Conservation (phyloP, 2,113 vertebrate species). For the Barbus barbus region DNA sequence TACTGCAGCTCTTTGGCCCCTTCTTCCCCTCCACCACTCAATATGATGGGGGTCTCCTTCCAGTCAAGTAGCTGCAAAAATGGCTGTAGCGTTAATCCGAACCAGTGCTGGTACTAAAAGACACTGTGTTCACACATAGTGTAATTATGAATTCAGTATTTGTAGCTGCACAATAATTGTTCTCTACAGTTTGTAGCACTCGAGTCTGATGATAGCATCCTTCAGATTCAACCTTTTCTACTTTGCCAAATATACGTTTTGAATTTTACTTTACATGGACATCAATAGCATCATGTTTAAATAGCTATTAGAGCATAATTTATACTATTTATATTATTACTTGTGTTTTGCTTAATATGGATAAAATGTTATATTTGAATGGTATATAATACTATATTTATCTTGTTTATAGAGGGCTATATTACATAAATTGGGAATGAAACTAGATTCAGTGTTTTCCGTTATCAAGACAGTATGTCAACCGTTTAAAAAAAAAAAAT, state of each 20-base stretch:
- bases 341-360: not conserved
- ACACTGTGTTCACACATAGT: slow-evolving; percentile 30
- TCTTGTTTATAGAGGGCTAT: slow-evolving; percentile 20
- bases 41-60: slow-evolving; percentile 78
- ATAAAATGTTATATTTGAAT: slow-evolving; percentile 8
- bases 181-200: slow-evolving; percentile 1
- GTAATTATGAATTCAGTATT: slow-evolving; percentile 13
- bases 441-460: not conserved
- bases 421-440: not conserved
- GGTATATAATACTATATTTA: slow-evolving; percentile 28
- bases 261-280: slow-evolving; percentile 8
- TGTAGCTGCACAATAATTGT: not conserved
- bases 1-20: slow-evolving; percentile 90
- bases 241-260: slow-evolving; percentile 19
- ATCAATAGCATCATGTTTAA: not conserved
- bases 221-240: slow-evolving; percentile 33
- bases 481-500: not conserved
- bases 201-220: not conserved
- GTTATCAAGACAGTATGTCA: not conserved
- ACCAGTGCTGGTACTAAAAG: slow-evolving; percentile 75
- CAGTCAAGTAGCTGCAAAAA: slow-evolving; percentile 82
- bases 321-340: slow-evolving; percentile 30
- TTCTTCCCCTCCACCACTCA: slow-evolving; percentile 78
- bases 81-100: slow-evolving; percentile 83
- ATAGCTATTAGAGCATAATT: slow-evolving; percentile 18